Percentiles rank a stretch among this genome's conserved stretches.
Evolutionary conservation across 1,140 invertebrate genomes (phyloP).

Genomic region (Orussus abietinus): DNA sequence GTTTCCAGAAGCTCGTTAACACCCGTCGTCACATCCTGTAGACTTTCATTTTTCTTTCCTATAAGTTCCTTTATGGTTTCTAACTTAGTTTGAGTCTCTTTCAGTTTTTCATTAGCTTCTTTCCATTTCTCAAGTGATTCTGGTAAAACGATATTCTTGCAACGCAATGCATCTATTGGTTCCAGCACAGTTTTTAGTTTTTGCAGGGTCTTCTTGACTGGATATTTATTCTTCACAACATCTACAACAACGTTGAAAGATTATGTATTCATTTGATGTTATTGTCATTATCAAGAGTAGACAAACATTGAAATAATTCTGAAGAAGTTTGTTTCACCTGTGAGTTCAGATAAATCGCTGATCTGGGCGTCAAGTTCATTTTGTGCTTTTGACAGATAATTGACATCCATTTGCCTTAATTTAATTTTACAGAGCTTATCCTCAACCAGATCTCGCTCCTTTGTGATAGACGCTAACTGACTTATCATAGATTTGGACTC

Average conservation of each 20-base stretch:
- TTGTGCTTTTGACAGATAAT: slow-evolving; percentile 15
- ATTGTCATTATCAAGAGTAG: not conserved
- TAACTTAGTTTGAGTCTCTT: slow-evolving; percentile 16
- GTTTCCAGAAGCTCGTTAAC: slow-evolving; percentile 21
- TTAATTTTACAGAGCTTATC: slow-evolving; percentile 25
- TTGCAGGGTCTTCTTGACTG: slow-evolving; percentile 11
- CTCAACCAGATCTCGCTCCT: slow-evolving; percentile 20
- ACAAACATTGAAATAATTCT: not conserved
- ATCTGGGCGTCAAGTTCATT: slow-evolving; percentile 16
- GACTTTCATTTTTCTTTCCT: slow-evolving; percentile 13
- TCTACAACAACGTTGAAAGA: slow-evolving; percentile 15
- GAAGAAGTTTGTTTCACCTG: slow-evolving; percentile 16
- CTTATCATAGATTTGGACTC: slow-evolving; percentile 12
- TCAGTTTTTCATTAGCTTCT: slow-evolving; percentile 13
- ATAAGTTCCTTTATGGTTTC: slow-evolving; percentile 17
- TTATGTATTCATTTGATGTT: slow-evolving; percentile 1
- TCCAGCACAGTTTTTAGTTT: slow-evolving; percentile 19
- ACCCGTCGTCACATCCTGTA: slow-evolving; percentile 12
- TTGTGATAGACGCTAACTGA: slow-evolving; percentile 21
- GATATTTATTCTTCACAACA: slow-evolving; percentile 5
- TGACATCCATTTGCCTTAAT: slow-evolving; percentile 18
- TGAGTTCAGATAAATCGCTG: slow-evolving; percentile 10
- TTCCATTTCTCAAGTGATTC: slow-evolving; percentile 17
- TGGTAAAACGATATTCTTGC: slow-evolving; percentile 25
- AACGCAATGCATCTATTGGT: slow-evolving; percentile 23